Percentiles rank a stretch among this genome's conserved stretches.
Evolutionary conservation across 1,140 invertebrate species (phyloP).

Genomic region (Cyclargus thomasi): DNA sequence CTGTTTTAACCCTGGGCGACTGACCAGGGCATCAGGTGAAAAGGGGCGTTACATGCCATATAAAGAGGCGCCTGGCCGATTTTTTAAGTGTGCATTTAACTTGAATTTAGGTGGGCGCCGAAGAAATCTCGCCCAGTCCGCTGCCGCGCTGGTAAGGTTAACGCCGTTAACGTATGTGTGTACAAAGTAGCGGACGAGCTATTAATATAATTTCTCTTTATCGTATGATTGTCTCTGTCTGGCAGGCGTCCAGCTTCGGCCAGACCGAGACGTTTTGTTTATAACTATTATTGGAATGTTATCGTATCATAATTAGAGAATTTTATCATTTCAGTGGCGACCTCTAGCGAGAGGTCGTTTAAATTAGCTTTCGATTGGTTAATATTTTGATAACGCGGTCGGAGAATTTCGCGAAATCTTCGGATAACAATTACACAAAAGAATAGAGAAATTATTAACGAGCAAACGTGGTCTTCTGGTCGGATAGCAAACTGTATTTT

Average conservation of each 20-base stretch:
- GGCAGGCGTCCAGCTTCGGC: conserved; percentile 25
- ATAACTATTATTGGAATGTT: conserved; percentile 29
- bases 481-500: too few species aligned
- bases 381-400: neutral
- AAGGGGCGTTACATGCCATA: too few species aligned
- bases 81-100: too few species aligned
- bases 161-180: too few species aligned
- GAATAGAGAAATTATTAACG: neutral
- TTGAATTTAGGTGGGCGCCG: too few species aligned
- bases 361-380: neutral
- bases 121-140: too few species aligned
- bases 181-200: neutral
- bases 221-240: conserved; percentile 13
- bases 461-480: too few species aligned
- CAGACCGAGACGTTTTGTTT: neutral
- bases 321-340: conserved; percentile 2
- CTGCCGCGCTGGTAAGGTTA: too few species aligned
- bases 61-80: too few species aligned
- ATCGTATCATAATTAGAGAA: conserved; percentile 14
- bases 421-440: neutral
- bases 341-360: conserved; percentile 5
- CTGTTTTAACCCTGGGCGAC: too few species aligned
- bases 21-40: too few species aligned
- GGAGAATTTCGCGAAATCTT: neutral
- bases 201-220: neutral